Conservation (phyloP, 2,113 vertebrate species). For the Tonatia bakeri region DNA sequence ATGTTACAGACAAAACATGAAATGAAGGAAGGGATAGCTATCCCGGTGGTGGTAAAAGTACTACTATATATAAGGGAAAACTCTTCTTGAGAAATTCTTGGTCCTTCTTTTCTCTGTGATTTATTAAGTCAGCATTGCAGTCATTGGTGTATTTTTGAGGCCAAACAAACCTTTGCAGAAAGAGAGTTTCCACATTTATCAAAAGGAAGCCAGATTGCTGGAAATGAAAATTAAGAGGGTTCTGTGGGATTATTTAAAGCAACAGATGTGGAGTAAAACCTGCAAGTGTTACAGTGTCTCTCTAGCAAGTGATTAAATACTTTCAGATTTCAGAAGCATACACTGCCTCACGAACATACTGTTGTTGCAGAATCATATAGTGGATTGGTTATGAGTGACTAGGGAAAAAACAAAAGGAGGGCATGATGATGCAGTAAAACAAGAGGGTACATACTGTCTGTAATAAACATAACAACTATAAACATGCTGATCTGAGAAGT, state of each 20-base stretch:
- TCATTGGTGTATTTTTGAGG: background rate
- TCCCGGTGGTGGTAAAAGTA: background rate
- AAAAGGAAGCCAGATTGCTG: conserved; percentile 37
- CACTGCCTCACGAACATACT: background rate
- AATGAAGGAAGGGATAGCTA: background rate
- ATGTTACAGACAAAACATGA: background rate
- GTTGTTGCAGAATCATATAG: background rate
- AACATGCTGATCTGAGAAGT: background rate
- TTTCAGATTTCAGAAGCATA: conserved; percentile 44
- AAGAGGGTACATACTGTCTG: background rate
- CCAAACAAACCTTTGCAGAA: background rate
- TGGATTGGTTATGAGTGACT: conserved; percentile 22
- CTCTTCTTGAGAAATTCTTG: background rate
- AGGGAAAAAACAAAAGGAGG: conserved; percentile 22
- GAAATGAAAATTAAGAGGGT: conserved; percentile 45
- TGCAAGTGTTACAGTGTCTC: conserved; percentile 19
- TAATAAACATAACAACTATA: background rate
- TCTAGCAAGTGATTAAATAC: conserved; percentile 36
- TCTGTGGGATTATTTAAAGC: conserved; percentile 43
- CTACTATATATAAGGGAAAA: background rate
- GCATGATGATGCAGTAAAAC: background rate
- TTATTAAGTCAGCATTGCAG: background rate
- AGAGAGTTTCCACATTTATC: background rate
- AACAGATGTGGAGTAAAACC: conserved; percentile 51
- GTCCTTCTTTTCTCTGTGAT: background rate